Conservation (phyloP, 2,113 vertebrate species). For the Tragulus kanchil region DNA sequence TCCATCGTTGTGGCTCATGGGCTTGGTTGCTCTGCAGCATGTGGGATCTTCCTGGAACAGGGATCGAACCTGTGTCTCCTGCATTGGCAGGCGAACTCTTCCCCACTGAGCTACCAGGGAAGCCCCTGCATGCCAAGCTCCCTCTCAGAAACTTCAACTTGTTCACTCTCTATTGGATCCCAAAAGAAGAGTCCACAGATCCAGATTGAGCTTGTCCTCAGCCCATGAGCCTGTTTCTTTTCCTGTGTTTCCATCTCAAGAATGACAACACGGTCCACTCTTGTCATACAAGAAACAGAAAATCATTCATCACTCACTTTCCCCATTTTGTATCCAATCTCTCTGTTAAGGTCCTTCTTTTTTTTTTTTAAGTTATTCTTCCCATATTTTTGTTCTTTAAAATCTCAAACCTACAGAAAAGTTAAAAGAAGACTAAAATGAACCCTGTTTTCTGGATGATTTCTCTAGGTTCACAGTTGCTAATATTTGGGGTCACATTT, state of each 20-base stretch:
- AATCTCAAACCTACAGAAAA: background rate
- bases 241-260: background rate
- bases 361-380: background rate
- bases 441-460: background rate
- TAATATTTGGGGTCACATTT: background rate
- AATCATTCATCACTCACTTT: background rate
- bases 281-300: background rate
- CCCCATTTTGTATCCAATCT: background rate
- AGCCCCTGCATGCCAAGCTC: too few species aligned
- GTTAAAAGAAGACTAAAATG: background rate
- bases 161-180: accelerated
- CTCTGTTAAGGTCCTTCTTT: background rate
- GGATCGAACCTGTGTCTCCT: too few species aligned
- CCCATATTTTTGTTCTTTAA: background rate
- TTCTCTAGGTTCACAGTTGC: background rate
- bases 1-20: too few species aligned
- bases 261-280: background rate
- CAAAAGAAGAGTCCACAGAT: background rate
- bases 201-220: too few species aligned
- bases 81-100: too few species aligned
- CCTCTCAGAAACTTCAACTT: background rate
- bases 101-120: too few species aligned
- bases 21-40: too few species aligned
- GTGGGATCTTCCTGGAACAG: too few species aligned
- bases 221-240: background rate